Percentiles rank a stretch among this genome's conserved stretches.
Evolutionary conservation across 1,140 invertebrate genomes (phyloP).

Genomic region (Chironomus tepperi): DNA sequence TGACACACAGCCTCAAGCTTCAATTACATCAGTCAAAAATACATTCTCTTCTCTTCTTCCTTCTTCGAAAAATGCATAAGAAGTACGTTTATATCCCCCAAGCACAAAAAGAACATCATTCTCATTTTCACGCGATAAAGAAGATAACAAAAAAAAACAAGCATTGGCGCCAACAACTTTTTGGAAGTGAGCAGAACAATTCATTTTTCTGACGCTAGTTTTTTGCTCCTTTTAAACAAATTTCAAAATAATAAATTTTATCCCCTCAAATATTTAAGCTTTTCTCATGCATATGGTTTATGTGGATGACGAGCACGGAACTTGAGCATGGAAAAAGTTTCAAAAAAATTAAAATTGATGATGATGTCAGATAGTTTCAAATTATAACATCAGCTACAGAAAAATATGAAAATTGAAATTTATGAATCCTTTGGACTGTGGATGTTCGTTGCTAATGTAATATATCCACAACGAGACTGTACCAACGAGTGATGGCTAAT

Average conservation of each 20-base stretch:
- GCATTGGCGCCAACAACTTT: neutral
- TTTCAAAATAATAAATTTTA: neutral
- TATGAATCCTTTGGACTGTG: too few relatives aligned
- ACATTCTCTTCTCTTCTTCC: too few relatives aligned
- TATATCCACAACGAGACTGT: too few relatives aligned
- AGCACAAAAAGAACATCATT: neutral
- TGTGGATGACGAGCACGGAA: neutral
- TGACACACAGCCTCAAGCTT: too few relatives aligned
- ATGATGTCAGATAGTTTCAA: neutral
- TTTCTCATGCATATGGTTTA: neutral
- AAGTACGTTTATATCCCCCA: neutral
- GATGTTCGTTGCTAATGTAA: too few relatives aligned
- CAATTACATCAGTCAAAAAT: too few relatives aligned
- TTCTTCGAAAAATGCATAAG: too few relatives aligned
- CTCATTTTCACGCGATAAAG: neutral
- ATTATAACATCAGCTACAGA: neutral
- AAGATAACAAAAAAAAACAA: neutral
- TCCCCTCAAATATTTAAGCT: neutral
- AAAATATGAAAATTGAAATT: too few relatives aligned
- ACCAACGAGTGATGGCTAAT: too few relatives aligned
- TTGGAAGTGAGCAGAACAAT: neutral
- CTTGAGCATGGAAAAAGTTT: too few relatives aligned
- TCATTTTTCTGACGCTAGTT: slow-evolving; percentile 4
- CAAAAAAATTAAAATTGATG: neutral
- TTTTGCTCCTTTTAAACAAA: neutral